phyloP scores from a whole-genome alignment of 2,113 vertebrate species.

The Amblyornis subalaris region DNA sequence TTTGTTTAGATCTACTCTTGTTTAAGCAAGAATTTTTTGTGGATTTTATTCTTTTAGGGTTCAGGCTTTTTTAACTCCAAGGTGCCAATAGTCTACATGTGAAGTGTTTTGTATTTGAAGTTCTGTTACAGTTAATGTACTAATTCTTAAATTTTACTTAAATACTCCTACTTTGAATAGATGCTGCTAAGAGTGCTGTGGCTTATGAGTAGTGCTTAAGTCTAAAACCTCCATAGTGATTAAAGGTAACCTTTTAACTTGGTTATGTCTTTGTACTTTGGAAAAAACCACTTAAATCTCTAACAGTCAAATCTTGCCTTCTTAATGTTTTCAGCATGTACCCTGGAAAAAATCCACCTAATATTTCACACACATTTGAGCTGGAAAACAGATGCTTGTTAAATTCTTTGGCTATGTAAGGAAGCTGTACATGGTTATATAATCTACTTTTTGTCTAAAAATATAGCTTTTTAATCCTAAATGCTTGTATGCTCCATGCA shows the following conservation, averaged over 20 bases:
- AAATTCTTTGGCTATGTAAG: slow-evolving; percentile 61
- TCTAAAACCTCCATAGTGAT: background rate
- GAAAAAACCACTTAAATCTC: background rate
- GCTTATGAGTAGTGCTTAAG: background rate
- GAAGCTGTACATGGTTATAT: slow-evolving; percentile 53
- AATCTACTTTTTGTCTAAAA: slow-evolving; percentile 49
- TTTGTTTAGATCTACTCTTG: background rate
- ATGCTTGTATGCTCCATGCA: background rate
- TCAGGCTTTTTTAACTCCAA: background rate
- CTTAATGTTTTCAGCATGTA: slow-evolving; percentile 64
- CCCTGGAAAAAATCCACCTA: slow-evolving; percentile 58
- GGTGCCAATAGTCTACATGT: background rate
- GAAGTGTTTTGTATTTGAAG: background rate
- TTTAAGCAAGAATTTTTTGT: background rate
- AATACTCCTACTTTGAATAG: background rate
- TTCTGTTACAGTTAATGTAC: background rate
- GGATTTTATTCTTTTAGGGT: background rate
- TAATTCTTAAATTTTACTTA: background rate
- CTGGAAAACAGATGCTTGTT: slow-evolving; percentile 67
- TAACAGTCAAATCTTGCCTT: slow-evolving; percentile 11
- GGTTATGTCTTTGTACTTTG: slow-evolving; percentile 30
- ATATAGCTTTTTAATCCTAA: slow-evolving; percentile 19
- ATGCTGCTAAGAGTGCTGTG: background rate
- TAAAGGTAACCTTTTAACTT: slow-evolving; percentile 35
- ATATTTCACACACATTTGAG: slow-evolving; percentile 62